A percentile compares a stretch with the other conserved stretches of the same genome.
These are phyloP conservation scores for Toxostoma redivivum DNA, from an alignment of 2,113 vertebrate genomes.

Conservation along the genomic window DNA sequence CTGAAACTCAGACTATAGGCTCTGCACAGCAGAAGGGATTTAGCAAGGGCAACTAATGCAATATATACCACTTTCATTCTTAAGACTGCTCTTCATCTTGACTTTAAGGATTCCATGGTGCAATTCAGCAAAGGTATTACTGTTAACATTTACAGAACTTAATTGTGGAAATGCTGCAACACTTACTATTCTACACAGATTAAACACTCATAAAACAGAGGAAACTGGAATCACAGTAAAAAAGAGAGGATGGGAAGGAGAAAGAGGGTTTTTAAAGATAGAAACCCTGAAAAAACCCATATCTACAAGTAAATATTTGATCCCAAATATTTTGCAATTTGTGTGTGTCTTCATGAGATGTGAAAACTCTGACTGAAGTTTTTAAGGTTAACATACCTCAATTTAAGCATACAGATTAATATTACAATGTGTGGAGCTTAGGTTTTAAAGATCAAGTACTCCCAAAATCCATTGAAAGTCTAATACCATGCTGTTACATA, in stretches of 20 bases:
- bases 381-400: neutral
- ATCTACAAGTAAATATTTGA: neutral
- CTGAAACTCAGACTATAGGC: neutral
- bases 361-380: neutral
- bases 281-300: neutral
- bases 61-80: neutral
- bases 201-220: neutral
- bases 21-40: neutral
- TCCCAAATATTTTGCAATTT: neutral
- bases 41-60: neutral
- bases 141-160: neutral
- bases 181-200: neutral
- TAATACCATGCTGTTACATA: neutral
- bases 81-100: neutral
- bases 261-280: neutral
- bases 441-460: neutral
- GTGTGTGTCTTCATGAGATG: neutral
- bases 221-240: neutral
- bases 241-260: neutral
- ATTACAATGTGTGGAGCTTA: neutral
- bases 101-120: neutral
- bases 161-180: neutral
- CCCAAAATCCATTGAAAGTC: neutral
- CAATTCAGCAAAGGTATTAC: neutral
- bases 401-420: neutral